Percentiles rank a stretch among this genome's conserved stretches.
Evolutionary conservation across 2,113 vertebrate species (phyloP).

Genomic region (Dasyprocta punctata): DNA sequence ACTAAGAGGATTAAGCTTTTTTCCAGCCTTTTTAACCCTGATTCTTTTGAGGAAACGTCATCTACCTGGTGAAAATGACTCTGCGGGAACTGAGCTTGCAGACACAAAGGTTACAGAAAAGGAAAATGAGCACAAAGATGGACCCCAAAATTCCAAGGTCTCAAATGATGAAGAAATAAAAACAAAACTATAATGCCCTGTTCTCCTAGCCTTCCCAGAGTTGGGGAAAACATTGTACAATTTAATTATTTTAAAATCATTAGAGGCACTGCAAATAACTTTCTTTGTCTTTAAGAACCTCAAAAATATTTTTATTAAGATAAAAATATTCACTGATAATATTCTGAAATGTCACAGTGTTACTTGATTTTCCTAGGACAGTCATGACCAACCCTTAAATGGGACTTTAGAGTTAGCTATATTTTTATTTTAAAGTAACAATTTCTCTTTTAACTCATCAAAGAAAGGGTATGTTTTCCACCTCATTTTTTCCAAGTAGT

Average conservation of each 20-base stretch:
- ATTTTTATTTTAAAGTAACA: conserved; percentile 23
- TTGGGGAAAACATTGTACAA: not conserved
- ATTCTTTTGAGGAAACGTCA: conserved; percentile 50
- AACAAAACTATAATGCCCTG: conserved; percentile 58
- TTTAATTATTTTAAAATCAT: conserved; percentile 23
- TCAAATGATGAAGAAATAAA: conserved; percentile 51
- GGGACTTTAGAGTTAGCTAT: not conserved
- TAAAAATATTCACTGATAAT: not conserved
- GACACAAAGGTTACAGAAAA: conserved; percentile 22
- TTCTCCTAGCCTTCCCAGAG: not conserved
- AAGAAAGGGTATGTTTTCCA: not conserved
- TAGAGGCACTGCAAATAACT: not conserved
- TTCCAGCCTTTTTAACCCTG: conserved; percentile 63
- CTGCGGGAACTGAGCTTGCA: not conserved
- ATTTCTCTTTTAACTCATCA: not conserved
- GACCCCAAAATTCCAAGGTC: not conserved
- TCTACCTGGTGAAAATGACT: conserved; percentile 42
- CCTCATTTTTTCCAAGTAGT: not conserved
- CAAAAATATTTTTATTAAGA: not conserved
- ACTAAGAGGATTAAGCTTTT: conserved; percentile 57
- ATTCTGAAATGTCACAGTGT: not conserved
- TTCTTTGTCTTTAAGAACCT: conserved; percentile 24
- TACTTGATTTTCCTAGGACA: not conserved
- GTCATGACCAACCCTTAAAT: not conserved
- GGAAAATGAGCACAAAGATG: conserved; percentile 32